A percentile compares a stretch with the other conserved stretches of the same genome.
Conservation (phyloP, 2,113 vertebrate species). For the Eonycteris spelaea region DNA sequence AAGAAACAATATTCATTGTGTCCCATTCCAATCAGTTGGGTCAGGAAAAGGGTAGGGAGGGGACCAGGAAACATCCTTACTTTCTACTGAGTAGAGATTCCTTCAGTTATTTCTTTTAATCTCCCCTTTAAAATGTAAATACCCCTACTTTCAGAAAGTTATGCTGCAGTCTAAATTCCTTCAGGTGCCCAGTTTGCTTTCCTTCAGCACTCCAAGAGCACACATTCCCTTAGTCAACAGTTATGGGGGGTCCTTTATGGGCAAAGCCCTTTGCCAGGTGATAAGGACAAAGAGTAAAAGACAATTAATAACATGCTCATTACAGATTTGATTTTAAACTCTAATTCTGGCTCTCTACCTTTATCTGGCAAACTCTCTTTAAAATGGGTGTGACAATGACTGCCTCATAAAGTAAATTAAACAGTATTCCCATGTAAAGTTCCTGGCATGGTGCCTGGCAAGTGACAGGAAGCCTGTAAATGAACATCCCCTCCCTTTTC, state of each 20-base stretch:
- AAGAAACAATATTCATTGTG: accelerated
- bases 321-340: neutral
- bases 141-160: neutral
- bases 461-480: neutral
- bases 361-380: neutral
- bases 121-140: neutral
- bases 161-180: neutral
- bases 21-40: too few species aligned
- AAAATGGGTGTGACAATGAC: neutral
- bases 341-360: neutral
- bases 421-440: neutral
- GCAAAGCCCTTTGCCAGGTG: neutral
- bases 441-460: accelerated
- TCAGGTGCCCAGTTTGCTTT: neutral
- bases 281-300: neutral
- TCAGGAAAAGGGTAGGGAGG: neutral
- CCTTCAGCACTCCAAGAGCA: neutral
- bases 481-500: neutral
- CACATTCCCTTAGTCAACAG: neutral
- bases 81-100: neutral
- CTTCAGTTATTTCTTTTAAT: neutral
- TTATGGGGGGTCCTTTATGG: neutral
- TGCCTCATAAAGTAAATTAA: neutral
- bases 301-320: neutral
- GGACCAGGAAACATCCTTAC: accelerated